These are phyloP conservation scores for Fulica atra DNA, from an alignment of 2,113 vertebrate species.

Conservation along the genomic window DNA sequence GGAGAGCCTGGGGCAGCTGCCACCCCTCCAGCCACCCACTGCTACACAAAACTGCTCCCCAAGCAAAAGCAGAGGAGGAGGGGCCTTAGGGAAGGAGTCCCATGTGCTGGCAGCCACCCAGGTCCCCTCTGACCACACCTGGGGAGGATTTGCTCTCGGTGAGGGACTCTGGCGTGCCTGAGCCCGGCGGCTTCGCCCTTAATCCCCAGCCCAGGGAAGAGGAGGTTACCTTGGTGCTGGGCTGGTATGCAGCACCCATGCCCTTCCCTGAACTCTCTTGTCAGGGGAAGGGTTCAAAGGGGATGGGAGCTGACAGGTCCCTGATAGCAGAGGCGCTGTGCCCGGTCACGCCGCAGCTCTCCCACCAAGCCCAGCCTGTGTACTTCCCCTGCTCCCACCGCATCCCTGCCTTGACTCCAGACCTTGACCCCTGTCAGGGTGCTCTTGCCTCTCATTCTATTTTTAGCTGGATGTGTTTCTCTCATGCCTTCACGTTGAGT, in stretches of 20 bases:
- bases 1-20: too few relatives aligned
- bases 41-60: too few relatives aligned
- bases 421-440: background rate
- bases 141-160: background rate
- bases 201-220: background rate
- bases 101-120: background rate
- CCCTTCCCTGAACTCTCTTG: background rate
- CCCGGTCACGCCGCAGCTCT: background rate
- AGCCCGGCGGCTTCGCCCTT: background rate
- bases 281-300: too few relatives aligned
- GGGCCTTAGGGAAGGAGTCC: background rate
- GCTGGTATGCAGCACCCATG: background rate
- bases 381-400: background rate
- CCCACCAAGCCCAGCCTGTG: background rate
- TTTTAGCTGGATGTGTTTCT: background rate
- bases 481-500: rapidly evolving
- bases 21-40: too few relatives aligned
- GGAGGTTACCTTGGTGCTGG: background rate
- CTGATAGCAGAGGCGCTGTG: background rate
- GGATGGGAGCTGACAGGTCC: rapidly evolving
- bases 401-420: background rate
- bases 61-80: background rate
- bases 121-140: background rate
- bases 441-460: background rate
- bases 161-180: rapidly evolving